Base-by-base conservation (phyloP, 2,113 vertebrate genomes). In the Labeo rohita region DNA sequence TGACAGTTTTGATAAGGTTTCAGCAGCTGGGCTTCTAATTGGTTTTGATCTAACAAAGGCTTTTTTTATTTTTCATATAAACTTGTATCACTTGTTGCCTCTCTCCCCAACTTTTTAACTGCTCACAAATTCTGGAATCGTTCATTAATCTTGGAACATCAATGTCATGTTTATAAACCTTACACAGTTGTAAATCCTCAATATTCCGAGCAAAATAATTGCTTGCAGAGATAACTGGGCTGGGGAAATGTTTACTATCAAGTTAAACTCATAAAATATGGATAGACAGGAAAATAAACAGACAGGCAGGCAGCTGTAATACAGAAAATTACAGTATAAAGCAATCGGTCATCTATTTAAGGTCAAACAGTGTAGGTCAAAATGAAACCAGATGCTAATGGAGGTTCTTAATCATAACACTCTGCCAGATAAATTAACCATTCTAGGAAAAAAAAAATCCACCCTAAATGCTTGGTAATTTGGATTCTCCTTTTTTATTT, bases 171-270 rank as follows among this genome's bases (percentile, higher is more conserved):
- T 59, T 15, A 5, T 78, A 21, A 39, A 21, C n/a, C 21, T 75
- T 49, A 11, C 68, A 72, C 68, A 72, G 68, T 45, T 39, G 76
- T 43, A 78, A 56, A 61, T 61, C 7, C 3, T 80, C 54, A 4
- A 21, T 80, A 56, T 63, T 79, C 36, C 21, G 12, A 59, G 16
- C 21, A n/a, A 12, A 80, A 43, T 15, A n/a, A 45, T 45, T 45
- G 3, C 18, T 63, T 63, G 28, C 13, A 39, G 52, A 23, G 34
- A 80, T 61, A 63, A 80, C 56, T 80, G 54, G 56, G 36, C 21
- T 80, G 36, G 77, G 23, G 36, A 45, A n/a, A 3, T 39, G 50
- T 78, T 79, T 79, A 61, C 77, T 79, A 45, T 61, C 54, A 39
- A 61, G 21, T n/a, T 45, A 6, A 63, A 59, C 16, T 21, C 16